Evolutionary conservation across 2,113 vertebrate genomes (phyloP), one percentile per base, ranked within the genome.

Genomic region (Centropus unirufus): DNA sequence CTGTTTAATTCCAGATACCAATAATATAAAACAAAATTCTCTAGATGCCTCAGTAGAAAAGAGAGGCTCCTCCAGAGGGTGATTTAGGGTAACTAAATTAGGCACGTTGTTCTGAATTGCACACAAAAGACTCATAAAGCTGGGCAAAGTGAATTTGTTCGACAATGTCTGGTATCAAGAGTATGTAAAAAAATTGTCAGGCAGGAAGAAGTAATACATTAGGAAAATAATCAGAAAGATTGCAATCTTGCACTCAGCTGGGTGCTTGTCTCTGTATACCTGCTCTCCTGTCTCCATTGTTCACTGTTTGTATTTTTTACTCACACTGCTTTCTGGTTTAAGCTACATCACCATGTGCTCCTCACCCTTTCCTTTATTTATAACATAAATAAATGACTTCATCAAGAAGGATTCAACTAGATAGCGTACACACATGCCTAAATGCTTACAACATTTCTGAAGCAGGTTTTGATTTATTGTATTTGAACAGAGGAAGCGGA

Each of bases 301-400:
- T 94, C 55, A 8, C 40, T 30, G 34, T 34, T 70, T 3, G 0
- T 75, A 44, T 88, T 81, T 77, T 88, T 7, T 29, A 30, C 52
- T 90, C 62, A 77, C 12, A 2, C 22, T 20, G 13, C 51, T 74
- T 79, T 85, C 49, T 85, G 64, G 18, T 69, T 80, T 77, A 70
- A 93, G 86, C 77, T 80, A 55, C 32, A 70, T 9, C 7, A 70
- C 44, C 44, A 23, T 70, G 51, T 83, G 76, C 70, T 80, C 61
- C 61, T 83, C 68, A 77, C 55, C 52, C 49, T 42, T 94, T 95
- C 93, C 92, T 92, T 67, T 8, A 74, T 75, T 87, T 88, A 46
- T 46, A 81, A 64, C 14, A 58, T 79, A 96, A 94, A 94, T 63
- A 85, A 85, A 90, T 92, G 18, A 96, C 72, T 83, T 95, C 58